Base-by-base conservation (phyloP, 2,797 vertebrate species). In the Otolemur crassicaudatus region DNA sequence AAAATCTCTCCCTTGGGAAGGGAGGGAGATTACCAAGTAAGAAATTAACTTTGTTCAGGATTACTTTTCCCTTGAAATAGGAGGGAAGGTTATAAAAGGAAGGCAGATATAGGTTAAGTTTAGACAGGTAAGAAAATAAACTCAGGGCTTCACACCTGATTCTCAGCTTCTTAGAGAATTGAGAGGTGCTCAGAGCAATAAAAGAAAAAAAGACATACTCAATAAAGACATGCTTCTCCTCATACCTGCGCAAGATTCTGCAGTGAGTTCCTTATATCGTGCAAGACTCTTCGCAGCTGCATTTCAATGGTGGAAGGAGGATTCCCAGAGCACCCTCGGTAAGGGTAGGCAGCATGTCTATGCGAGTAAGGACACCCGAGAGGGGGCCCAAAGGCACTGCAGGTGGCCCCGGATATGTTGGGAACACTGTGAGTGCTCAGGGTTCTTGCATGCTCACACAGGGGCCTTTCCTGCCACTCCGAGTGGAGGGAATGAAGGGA, bases 281-380 rank as follows among this genome's bases (percentile, higher is more conserved):
- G 99, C 31, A 99, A 98, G 43, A 99, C 99, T 97, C 99, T 99
- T 87, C 99, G 99, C 53, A 99, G 98, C 97, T 99, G 99, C 99
- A 99, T 99, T 98, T 99, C 99, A 1, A 99, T 99, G 63, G 98
- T 99, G 79, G 99, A 99, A 2, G 99, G 99, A 0, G 99, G 97
- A 90, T 98, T 98, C 79, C 70, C 20, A 11, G 98, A 70, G 75
- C 95, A 98, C 0, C 91, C 63, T 61, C 97, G 92, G 97, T 98
- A 97, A 34, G 98, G 86, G 87, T 94, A 97, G 85, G 98, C 98
- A 53, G 95, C 43, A 13, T 97, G 98, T 97, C 98, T 98, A 20
- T 98, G 97, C 31, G 98, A 97, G 91, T 97, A 97, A 27, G 98
- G 98, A 77, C 98, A 99, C 67, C 97, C 95, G 3, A 98, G 98